These are phyloP conservation scores for Lasioglossum oenotherae DNA, from an alignment of 2,888 invertebrate genomes.

Conservation along the genomic window DNA sequence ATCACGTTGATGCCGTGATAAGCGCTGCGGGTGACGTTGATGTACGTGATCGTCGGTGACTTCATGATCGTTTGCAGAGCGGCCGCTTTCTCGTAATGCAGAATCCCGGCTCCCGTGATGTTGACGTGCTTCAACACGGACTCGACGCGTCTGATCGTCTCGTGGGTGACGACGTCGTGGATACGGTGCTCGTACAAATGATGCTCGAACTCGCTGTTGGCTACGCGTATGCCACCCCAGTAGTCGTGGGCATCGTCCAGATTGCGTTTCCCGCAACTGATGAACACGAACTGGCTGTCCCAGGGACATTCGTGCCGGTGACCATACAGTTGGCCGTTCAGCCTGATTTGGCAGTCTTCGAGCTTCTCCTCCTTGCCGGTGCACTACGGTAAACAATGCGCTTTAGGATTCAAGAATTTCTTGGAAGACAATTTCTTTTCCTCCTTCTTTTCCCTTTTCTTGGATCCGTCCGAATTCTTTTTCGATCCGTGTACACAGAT, in stretches of 20 bases:
- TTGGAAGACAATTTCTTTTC: no score
- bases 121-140: conserved; percentile 93
- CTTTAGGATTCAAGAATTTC: not conserved
- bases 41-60: conserved; percentile 92
- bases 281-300: conserved; percentile 96
- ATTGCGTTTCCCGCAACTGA: conserved; percentile 93
- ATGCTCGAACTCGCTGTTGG: conserved; percentile 95
- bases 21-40: conserved; percentile 93
- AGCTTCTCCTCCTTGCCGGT: conserved; percentile 90
- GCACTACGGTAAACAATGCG: conserved; percentile 84
- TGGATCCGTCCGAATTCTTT: no score
- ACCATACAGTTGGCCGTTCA: conserved; percentile 95
- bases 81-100: conserved; percentile 97
- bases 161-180: conserved; percentile 93
- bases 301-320: conserved; percentile 94
- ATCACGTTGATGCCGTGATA: conserved; percentile 96
- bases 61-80: conserved; percentile 96
- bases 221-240: conserved; percentile 99
- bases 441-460: no score
- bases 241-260: conserved; percentile 89
- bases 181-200: conserved; percentile 92
- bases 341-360: conserved; percentile 93
- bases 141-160: conserved; percentile 88
- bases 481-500: no score
- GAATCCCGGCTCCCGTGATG: conserved; percentile 96